Conservation (phyloP, 2,888 invertebrate genomes). For the Cyaniris semiargus region DNA sequence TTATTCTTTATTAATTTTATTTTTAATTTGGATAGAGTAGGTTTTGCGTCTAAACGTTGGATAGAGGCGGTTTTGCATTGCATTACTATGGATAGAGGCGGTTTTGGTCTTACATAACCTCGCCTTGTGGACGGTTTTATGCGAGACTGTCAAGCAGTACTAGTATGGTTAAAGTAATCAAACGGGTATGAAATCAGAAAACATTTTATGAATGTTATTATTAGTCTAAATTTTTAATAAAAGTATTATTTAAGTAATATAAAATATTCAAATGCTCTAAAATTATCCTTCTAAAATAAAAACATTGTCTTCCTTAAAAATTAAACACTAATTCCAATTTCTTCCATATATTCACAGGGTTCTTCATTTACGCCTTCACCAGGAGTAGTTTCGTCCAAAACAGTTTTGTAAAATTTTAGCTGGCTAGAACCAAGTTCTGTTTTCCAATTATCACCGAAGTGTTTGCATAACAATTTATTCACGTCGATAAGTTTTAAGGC, state of each 20-base stretch:
- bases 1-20: constrained; percentile 30
- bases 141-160: constrained; percentile 28
- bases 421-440: constrained; percentile 38
- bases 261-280: constrained; percentile 29
- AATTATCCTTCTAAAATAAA: constrained; percentile 34
- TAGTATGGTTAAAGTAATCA: constrained; percentile 28
- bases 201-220: constrained; percentile 32
- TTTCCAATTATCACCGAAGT: constrained; percentile 39
- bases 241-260: constrained; percentile 33
- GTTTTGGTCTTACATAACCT: constrained; percentile 29
- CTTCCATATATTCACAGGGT: constrained; percentile 42
- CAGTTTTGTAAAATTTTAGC: constrained; percentile 40
- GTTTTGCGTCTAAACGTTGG: constrained; percentile 31
- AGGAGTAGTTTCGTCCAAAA: constrained; percentile 35
- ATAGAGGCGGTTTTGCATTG: constrained; percentile 34
- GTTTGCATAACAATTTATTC: constrained; percentile 39
- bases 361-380: constrained; percentile 41
- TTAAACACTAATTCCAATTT: constrained; percentile 39
- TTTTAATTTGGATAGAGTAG: constrained; percentile 32
- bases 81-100: constrained; percentile 29
- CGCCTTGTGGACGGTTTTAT: constrained; percentile 31
- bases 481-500: constrained; percentile 39
- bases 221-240: constrained; percentile 31
- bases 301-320: constrained; percentile 31
- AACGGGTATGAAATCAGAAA: constrained; percentile 31